Evolutionary conservation across 2,113 vertebrate genomes (phyloP).

Genomic region (Chionomys nivalis): DNA sequence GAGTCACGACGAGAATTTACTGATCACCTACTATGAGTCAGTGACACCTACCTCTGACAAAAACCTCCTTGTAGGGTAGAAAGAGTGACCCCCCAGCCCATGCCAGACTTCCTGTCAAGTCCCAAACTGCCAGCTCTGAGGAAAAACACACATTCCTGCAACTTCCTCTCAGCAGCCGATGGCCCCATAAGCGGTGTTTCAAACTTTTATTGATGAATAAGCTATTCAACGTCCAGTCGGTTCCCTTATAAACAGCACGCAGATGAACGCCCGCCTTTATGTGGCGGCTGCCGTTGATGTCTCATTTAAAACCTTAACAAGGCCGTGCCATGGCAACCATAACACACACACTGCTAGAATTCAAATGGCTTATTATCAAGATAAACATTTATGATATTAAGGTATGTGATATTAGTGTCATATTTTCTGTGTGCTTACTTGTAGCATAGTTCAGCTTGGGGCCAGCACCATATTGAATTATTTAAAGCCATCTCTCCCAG

Average conservation of each 20-base stretch:
- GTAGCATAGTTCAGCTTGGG: conserved; percentile 72
- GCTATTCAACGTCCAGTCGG: conserved; percentile 61
- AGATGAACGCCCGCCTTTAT: conserved; percentile 67
- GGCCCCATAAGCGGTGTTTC: conserved; percentile 70
- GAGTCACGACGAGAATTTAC: background rate
- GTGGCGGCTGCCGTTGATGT: conserved; percentile 44
- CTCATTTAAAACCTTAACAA: conserved; percentile 73
- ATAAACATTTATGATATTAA: conserved; percentile 79
- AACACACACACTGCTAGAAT: conserved; percentile 75
- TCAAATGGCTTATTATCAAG: conserved; percentile 77
- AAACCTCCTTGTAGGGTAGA: conserved; percentile 45
- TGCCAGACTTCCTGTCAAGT: conserved; percentile 59
- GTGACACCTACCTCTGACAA: conserved; percentile 32
- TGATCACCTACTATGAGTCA: conserved; percentile 51
- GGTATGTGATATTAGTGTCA: conserved; percentile 73
- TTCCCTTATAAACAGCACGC: conserved; percentile 65
- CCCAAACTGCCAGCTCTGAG: conserved; percentile 48
- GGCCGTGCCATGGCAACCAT: conserved; percentile 61
- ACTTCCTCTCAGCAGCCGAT: conserved; percentile 59
- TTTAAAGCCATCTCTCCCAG: conserved; percentile 73
- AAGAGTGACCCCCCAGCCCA: background rate
- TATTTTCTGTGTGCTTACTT: conserved; percentile 79
- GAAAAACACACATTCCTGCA: conserved; percentile 57
- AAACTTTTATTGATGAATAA: conserved; percentile 80
- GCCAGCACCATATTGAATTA: conserved; percentile 81